Evolutionary conservation across 2,888 invertebrate genomes (phyloP).

Genomic region (Noctuana brunneofusca): DNA sequence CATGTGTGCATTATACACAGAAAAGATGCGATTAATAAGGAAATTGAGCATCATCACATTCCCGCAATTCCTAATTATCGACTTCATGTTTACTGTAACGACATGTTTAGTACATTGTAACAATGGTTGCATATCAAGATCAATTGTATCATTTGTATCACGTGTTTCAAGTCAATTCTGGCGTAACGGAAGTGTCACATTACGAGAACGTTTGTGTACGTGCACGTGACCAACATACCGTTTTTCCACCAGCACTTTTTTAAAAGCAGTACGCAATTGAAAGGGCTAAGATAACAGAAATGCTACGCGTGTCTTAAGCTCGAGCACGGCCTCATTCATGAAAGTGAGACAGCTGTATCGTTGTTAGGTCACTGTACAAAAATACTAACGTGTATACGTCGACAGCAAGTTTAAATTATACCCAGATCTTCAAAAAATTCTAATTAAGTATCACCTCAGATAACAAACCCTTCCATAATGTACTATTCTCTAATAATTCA

Average conservation of each 20-base stretch:
- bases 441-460: too few species aligned
- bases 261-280: conserved; percentile 26
- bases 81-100: not conserved
- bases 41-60: conserved; percentile 1
- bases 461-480: not conserved
- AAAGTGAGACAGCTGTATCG: conserved; percentile 29
- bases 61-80: not conserved
- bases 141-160: not conserved
- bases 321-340: conserved; percentile 31
- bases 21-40: not conserved
- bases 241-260: conserved; percentile 22
- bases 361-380: not conserved
- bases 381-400: not conserved
- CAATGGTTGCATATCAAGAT: conserved; percentile 8
- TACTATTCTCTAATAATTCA: not conserved
- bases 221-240: conserved; percentile 26
- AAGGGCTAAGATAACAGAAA: conserved; percentile 34
- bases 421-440: too few species aligned
- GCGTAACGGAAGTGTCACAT: conserved; percentile 25
- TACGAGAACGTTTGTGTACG: conserved; percentile 14
- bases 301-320: conserved; percentile 31
- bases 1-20: not conserved
- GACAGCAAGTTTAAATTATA: not conserved
- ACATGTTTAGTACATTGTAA: not conserved
- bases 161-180: not conserved